Evolutionary conservation across 2,113 vertebrate species (phyloP), one percentile per base, ranked within the genome.

Genomic region (Vidua chalybeata): DNA sequence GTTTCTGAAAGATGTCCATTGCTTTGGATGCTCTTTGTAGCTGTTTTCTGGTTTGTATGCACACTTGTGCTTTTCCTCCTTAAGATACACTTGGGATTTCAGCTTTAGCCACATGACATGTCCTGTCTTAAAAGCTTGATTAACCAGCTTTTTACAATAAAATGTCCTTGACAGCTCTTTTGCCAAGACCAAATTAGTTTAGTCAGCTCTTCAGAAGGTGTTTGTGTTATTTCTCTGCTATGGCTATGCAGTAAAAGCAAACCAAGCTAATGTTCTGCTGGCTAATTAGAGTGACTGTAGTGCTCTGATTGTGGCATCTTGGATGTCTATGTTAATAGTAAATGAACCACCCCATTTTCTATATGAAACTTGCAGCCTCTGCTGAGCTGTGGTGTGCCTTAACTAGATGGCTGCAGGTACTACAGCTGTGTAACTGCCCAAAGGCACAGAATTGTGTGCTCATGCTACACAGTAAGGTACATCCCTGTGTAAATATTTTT

Each of bases 141-240:
- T 88, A 90, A 59, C 54, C 79, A 90, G 73, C 45, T 85, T 85
- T 43, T 94, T 88, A 23, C 1, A 1, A 46, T 73, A 22, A 46
- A 79, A 85, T 64, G 54, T 37, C 71, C 71, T 85, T 91, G 78
- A 52, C 87, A 94, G 82, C 67, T 85, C 58, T 90, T 22, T 76
- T 82, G 39, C 39, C n/a, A 49, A 91, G 71, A 66, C 31, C 19
- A 52, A 88, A 92, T 90, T 30, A 82, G 43, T 95, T 92, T 85
- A 93, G 84, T 87, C 81, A 85, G 82, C 75, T 83, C 63, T 94
- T 96, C 90, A 87, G 84, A 87, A 92, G 90, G 49, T 82, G 67
- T 94, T 91, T 95, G 33, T 93, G 81, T 96, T 96, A 75, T n/a
- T 93, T 87, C 0, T 0, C 71, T 71, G 33, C 84, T 59, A 18